These are phyloP conservation scores for Poecilia picta DNA, from an alignment of 2,797 vertebrate genomes.

Conservation along the genomic window DNA sequence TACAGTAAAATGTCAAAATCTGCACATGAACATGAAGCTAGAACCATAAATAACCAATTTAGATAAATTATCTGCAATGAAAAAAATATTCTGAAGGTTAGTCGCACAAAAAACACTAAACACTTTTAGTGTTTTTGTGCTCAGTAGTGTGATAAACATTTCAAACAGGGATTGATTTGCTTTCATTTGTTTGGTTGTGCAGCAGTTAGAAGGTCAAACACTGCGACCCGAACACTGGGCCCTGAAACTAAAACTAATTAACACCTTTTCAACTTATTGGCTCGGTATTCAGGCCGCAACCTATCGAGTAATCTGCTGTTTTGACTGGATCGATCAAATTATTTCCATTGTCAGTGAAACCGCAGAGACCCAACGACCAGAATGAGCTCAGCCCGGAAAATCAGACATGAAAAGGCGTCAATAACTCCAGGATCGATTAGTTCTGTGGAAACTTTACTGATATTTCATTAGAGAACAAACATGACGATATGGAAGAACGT, in stretches of 20 bases:
- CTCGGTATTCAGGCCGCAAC: conserved; percentile 10
- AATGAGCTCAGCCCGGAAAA: not conserved
- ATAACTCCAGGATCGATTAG: not conserved
- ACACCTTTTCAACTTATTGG: not conserved
- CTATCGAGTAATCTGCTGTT: conserved; percentile 1
- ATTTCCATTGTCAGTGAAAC: not conserved
- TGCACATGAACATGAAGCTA: not conserved
- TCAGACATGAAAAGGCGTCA: not conserved
- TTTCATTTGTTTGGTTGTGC: not conserved
- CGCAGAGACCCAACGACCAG: not conserved
- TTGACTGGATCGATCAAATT: not conserved
- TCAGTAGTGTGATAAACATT: not conserved
- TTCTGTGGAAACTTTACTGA: not conserved
- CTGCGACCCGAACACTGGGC: not conserved
- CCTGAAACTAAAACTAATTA: not conserved
- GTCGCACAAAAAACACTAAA: no score
- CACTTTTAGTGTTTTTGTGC: no score
- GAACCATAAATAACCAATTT: not conserved
- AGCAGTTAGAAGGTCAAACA: not conserved
- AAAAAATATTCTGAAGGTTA: no score
- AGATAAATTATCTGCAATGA: not conserved
- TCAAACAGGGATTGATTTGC: not conserved
- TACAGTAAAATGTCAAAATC: not conserved
- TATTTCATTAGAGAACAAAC: not conserved
- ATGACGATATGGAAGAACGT: not conserved